Conservation (phyloP, 2,888 invertebrate species). For the Oscheius onirici region DNA sequence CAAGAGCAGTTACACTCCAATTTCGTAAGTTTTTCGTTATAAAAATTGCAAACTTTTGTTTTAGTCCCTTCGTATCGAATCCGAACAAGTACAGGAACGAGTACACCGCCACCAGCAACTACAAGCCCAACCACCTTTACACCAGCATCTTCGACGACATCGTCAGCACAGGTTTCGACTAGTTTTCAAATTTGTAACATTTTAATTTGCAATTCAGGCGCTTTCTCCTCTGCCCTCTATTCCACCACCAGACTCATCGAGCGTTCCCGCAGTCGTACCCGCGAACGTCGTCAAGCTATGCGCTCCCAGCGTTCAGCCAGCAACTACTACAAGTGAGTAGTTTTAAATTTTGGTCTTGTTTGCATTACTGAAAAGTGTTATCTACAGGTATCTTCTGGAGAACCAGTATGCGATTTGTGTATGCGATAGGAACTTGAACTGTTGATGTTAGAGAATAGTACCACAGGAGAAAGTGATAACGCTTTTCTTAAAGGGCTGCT, state of each 20-base stretch:
- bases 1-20: conserved; percentile 65
- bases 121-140: conserved; percentile 63
- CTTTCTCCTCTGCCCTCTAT: conserved; percentile 69
- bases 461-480: conserved; percentile 27
- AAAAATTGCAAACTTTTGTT: conserved; percentile 11
- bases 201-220: conserved; percentile 41
- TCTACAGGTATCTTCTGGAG: conserved; percentile 27
- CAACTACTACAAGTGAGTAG: conserved; percentile 62
- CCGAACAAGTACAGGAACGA: conserved; percentile 68
- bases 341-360: background rate
- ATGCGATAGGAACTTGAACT: background rate
- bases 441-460: conserved; percentile 12
- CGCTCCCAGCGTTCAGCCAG: conserved; percentile 66
- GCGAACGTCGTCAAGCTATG: conserved; percentile 69
- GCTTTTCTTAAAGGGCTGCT: conserved; percentile 9
- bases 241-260: conserved; percentile 68
- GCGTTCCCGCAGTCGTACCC: conserved; percentile 69
- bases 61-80: conserved; percentile 58
- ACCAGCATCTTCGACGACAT: conserved; percentile 69
- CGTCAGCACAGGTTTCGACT: conserved; percentile 59
- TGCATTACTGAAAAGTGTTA: background rate
- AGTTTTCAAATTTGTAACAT: background rate
- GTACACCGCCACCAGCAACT: conserved; percentile 53
- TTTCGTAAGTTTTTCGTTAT: conserved; percentile 45
- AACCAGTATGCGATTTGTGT: conserved; percentile 11